These are phyloP conservation scores for Ips typographus DNA, from an alignment of 1,140 invertebrate genomes.

Conservation along the genomic window DNA sequence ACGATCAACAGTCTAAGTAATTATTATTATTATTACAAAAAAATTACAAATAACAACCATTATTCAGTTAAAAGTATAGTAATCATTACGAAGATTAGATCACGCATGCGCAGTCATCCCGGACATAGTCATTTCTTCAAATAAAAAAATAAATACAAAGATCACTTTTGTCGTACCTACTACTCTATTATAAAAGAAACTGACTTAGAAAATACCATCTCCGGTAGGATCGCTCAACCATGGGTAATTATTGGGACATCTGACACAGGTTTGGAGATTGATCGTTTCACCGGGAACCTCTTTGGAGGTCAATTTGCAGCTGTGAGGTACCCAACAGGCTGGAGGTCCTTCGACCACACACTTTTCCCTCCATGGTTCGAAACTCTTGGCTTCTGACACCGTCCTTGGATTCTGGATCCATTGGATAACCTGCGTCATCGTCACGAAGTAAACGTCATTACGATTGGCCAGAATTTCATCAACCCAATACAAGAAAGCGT, in stretches of 20 bases:
- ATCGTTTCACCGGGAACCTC: constrained; percentile 91
- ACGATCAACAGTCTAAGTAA: constrained; percentile 44
- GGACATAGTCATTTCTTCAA: constrained; percentile 39
- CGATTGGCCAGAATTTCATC: constrained; percentile 85
- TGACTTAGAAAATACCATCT: constrained; percentile 68
- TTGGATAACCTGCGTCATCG: constrained; percentile 96
- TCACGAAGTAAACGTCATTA: constrained; percentile 95
- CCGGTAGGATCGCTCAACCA: constrained; percentile 92
- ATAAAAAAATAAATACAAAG: constrained; percentile 47
- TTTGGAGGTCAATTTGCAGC: constrained; percentile 87
- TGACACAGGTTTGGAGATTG: constrained; percentile 88
- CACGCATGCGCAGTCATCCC: constrained; percentile 40
- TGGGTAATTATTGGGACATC: constrained; percentile 92
- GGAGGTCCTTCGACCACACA: constrained; percentile 77
- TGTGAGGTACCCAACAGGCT: constrained; percentile 84
- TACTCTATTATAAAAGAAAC: neutral
- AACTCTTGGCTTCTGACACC: constrained; percentile 81
- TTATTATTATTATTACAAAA: constrained; percentile 39
- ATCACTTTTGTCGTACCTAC: constrained; percentile 40
- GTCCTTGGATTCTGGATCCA: constrained; percentile 94
- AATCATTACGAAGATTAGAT: constrained; percentile 42
- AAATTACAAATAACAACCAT: constrained; percentile 40
- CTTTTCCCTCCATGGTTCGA: constrained; percentile 93
- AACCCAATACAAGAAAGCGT: constrained; percentile 92
- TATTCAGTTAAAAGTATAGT: constrained; percentile 40